These are phyloP conservation scores for Mylabris sibirica DNA, from an alignment of 2,888 invertebrate species.

Conservation along the genomic window DNA sequence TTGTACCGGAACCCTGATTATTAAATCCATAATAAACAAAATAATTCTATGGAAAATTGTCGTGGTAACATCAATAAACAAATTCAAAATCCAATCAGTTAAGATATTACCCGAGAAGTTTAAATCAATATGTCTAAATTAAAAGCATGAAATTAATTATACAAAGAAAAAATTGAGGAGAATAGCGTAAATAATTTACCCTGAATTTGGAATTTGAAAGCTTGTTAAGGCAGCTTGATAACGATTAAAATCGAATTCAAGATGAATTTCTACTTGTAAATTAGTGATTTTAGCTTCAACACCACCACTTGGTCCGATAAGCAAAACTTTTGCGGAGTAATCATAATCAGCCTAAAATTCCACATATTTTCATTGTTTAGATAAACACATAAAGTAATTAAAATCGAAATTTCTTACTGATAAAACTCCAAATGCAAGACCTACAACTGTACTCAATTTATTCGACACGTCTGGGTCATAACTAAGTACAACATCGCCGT, in stretches of 20 bases:
- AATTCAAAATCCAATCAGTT: conserved; percentile 64
- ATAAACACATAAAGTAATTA: conserved; percentile 57
- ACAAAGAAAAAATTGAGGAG: neutral
- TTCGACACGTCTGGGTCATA: conserved; percentile 33
- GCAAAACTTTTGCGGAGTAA: conserved; percentile 65
- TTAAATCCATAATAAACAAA: conserved; percentile 60
- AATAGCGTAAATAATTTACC: conserved; percentile 51
- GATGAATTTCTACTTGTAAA: conserved; percentile 37
- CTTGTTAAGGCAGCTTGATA: conserved; percentile 38
- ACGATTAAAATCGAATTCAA: conserved; percentile 42
- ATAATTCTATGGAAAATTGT: conserved; percentile 63
- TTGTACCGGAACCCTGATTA: conserved; percentile 58
- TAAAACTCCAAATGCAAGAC: conserved; percentile 26
- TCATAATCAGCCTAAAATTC: conserved; percentile 63
- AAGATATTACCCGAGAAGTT: conserved; percentile 64
- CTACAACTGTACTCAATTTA: conserved; percentile 21
- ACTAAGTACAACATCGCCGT: conserved; percentile 59
- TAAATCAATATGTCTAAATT: conserved; percentile 62
- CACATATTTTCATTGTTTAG: conserved; percentile 53
- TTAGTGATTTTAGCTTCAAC: conserved; percentile 60
- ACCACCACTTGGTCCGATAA: conserved; percentile 64
- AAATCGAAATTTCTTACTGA: conserved; percentile 19
- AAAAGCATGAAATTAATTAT: conserved; percentile 4
- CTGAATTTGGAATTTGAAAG: conserved; percentile 41
- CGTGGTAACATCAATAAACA: conserved; percentile 61